Evolutionary conservation across 2,113 vertebrate species (phyloP).

Genomic region (Crotalus tigris): DNA sequence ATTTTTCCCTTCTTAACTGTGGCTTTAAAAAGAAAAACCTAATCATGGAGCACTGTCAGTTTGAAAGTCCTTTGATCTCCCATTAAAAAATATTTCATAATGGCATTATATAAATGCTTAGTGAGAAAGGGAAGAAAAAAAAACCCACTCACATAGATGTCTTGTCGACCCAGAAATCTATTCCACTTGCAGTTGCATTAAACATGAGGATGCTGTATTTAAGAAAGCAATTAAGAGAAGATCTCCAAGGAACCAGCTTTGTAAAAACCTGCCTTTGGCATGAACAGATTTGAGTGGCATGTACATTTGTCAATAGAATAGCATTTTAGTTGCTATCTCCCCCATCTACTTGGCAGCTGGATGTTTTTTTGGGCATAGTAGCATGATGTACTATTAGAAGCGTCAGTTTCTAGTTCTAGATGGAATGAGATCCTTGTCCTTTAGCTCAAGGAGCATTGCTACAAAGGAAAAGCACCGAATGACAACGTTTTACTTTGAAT

Average conservation of each 20-base stretch:
- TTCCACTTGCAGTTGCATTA: slow-evolving; percentile 48
- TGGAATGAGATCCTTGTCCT: not conserved
- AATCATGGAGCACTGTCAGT: slow-evolving; percentile 55
- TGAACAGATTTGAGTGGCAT: slow-evolving; percentile 12
- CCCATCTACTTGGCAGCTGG: slow-evolving; percentile 5
- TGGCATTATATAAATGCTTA: slow-evolving; percentile 59
- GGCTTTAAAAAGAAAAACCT: slow-evolving; percentile 47
- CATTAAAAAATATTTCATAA: slow-evolving; percentile 61
- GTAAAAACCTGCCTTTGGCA: slow-evolving; percentile 19
- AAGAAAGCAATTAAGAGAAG: slow-evolving; percentile 34
- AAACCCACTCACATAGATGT: slow-evolving; percentile 43
- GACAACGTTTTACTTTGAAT: not conserved
- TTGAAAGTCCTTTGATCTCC: slow-evolving; percentile 65
- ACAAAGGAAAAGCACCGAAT: not conserved
- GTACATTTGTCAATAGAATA: not conserved
- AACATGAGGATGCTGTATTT: slow-evolving; percentile 49
- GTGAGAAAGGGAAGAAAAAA: not conserved
- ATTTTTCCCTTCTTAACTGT: slow-evolving; percentile 42
- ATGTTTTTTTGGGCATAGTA: not conserved
- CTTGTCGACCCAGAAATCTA: slow-evolving; percentile 58
- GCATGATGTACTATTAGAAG: not conserved
- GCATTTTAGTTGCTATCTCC: slow-evolving; percentile 16
- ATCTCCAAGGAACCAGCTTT: not conserved
- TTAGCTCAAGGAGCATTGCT: not conserved
- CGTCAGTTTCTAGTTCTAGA: not conserved